phyloP scores from a whole-genome alignment of 1,140 invertebrate genomes.

The Magallana ariakensis region DNA sequence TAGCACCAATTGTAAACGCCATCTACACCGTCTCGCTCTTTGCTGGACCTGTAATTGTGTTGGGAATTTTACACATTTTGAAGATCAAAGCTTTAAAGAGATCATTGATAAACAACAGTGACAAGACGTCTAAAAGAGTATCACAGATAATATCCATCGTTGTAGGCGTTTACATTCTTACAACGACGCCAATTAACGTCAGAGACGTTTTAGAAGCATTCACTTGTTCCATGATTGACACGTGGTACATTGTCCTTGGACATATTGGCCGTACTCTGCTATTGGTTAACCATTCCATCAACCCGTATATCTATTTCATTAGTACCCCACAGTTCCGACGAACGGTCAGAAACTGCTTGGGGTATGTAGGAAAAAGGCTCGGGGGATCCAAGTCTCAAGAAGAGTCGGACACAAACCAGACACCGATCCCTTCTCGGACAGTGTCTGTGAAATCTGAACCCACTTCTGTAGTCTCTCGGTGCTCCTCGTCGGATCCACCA shows the following conservation, averaged over 20 bases:
- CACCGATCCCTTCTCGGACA: neutral
- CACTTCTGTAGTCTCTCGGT: neutral
- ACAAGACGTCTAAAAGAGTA: slow-evolving; percentile 25
- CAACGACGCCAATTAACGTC: slow-evolving; percentile 40
- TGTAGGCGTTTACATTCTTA: slow-evolving; percentile 34
- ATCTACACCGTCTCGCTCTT: slow-evolving; percentile 14
- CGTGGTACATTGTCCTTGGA: slow-evolving; percentile 30
- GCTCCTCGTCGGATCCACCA: neutral
- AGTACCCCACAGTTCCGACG: slow-evolving; percentile 24
- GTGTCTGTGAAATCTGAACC: neutral
- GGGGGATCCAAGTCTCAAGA: neutral
- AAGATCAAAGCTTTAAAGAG: slow-evolving; percentile 39
- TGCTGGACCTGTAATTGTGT: slow-evolving; percentile 12
- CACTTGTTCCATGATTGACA: slow-evolving; percentile 6
- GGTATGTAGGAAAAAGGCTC: neutral
- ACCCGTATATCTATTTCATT: slow-evolving; percentile 49
- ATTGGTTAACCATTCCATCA: slow-evolving; percentile 40
- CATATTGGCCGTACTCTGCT: slow-evolving; percentile 28
- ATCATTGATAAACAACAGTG: slow-evolving; percentile 17
- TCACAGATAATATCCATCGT: slow-evolving; percentile 41
- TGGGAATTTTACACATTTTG: slow-evolving; percentile 31
- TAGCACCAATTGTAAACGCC: slow-evolving; percentile 31
- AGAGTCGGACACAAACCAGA: neutral
- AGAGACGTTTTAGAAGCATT: slow-evolving; percentile 36
- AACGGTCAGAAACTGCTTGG: neutral